phyloP scores from a whole-genome alignment of 2,113 vertebrate species.

The Nettapus auritus region DNA sequence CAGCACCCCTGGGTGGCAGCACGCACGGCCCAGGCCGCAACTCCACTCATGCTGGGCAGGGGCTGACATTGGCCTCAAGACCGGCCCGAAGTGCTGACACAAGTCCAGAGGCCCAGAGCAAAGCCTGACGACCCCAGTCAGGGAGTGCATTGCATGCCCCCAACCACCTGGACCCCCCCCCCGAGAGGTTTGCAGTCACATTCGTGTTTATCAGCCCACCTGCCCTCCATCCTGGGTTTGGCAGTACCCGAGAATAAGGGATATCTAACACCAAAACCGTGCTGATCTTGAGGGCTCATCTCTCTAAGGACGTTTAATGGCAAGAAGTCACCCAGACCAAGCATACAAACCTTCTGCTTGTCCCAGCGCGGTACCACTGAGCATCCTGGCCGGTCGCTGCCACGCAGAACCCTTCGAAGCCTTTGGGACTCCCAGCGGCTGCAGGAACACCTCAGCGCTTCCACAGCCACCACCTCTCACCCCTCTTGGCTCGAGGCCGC shows the following conservation, averaged over 20 bases:
- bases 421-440: accelerated
- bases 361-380: not conserved
- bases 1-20: not conserved
- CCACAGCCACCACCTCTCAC: not conserved
- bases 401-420: accelerated
- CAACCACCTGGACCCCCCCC: not conserved
- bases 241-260: not conserved
- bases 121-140: not conserved
- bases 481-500: not conserved
- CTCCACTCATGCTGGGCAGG: not conserved
- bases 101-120: not conserved
- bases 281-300: not conserved
- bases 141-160: not conserved
- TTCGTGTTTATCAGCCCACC: not conserved
- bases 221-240: not conserved
- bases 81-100: not conserved
- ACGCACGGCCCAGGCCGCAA: accelerated
- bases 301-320: not conserved
- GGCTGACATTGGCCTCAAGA: not conserved
- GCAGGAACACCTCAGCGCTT: not conserved
- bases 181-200: accelerated
- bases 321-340: not conserved
- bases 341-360: not conserved
- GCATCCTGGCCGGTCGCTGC: not conserved
- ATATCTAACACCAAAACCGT: not conserved